A percentile compares a stretch with the other conserved stretches of the same genome.
These are phyloP conservation scores for Saxidomus purpurata DNA, from an alignment of 1,140 invertebrate genomes.

Conservation along the genomic window DNA sequence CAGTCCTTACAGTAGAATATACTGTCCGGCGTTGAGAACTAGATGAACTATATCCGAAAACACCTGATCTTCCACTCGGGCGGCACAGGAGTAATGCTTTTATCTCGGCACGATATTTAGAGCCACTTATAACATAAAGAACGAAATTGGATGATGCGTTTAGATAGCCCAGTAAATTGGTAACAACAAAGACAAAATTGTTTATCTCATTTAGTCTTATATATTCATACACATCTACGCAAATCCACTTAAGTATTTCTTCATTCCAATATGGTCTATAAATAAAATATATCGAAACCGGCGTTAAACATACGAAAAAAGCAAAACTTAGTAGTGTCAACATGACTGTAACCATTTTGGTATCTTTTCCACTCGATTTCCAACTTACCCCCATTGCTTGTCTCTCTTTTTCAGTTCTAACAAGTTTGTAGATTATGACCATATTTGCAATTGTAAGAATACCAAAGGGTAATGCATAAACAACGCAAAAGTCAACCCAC, in stretches of 20 bases:
- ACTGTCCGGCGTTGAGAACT: no score
- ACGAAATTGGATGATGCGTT: slow-evolving; percentile 55
- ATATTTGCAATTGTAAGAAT: slow-evolving; percentile 26
- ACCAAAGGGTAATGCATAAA: slow-evolving; percentile 36
- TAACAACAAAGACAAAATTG: neutral
- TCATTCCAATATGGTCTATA: slow-evolving; percentile 33
- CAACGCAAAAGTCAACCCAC: slow-evolving; percentile 55
- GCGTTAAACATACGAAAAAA: slow-evolving; percentile 54
- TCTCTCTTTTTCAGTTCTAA: neutral
- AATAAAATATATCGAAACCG: slow-evolving; percentile 33
- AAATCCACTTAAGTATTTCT: neutral
- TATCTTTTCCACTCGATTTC: neutral
- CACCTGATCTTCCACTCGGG: neutral
- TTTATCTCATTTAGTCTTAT: neutral
- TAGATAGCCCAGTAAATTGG: slow-evolving; percentile 44
- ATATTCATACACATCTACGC: neutral
- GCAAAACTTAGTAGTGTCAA: slow-evolving; percentile 14
- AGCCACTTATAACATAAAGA: slow-evolving; percentile 55
- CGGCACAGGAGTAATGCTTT: slow-evolving; percentile 28
- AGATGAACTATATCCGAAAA: slow-evolving; percentile 25
- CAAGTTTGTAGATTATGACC: slow-evolving; percentile 35
- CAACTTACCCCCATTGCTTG: neutral
- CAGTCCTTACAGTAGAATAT: no score
- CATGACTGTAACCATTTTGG: neutral
- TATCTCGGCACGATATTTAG: slow-evolving; percentile 47